A percentile compares a stretch with the other conserved stretches of the same genome.
Evolutionary conservation across 2,113 vertebrate genomes (phyloP).

Genomic region (Chaetops frenatus): DNA sequence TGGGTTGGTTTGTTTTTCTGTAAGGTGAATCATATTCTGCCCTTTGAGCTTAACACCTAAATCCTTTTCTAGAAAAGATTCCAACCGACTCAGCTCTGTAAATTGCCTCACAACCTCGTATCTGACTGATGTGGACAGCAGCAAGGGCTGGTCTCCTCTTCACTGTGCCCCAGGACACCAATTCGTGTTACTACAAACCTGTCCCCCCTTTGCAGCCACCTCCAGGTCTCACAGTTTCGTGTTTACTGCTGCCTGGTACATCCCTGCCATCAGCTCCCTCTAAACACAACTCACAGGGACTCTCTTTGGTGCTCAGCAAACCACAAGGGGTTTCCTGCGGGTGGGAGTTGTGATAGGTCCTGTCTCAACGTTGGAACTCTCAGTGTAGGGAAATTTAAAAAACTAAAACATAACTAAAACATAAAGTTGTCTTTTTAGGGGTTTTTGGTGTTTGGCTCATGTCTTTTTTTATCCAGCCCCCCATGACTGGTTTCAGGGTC

Average conservation of each 20-base stretch:
- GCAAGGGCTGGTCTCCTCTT: neutral
- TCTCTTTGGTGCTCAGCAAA: neutral
- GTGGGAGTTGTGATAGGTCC: neutral
- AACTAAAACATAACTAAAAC: too few relatives aligned
- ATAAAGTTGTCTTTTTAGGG: neutral
- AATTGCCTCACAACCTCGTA: neutral
- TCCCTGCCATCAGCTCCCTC: neutral
- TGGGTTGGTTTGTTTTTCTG: neutral
- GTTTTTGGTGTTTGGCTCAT: accelerated
- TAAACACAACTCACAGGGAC: accelerated
- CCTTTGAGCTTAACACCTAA: neutral
- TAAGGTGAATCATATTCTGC: neutral
- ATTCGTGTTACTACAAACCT: neutral
- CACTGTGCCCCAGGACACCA: neutral
- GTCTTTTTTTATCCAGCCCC: neutral
- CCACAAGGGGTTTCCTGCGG: neutral
- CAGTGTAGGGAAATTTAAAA: neutral
- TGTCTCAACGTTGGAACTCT: neutral
- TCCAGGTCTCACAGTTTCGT: neutral
- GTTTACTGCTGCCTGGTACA: neutral
- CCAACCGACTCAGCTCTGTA: neutral
- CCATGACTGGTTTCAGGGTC: neutral
- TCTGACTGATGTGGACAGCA: neutral
- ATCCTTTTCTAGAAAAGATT: neutral
- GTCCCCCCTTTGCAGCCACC: neutral